Percentiles rank a stretch among this genome's conserved stretches.
Conservation (phyloP, 2,888 invertebrate genomes). For the Teleiodes luculella region DNA sequence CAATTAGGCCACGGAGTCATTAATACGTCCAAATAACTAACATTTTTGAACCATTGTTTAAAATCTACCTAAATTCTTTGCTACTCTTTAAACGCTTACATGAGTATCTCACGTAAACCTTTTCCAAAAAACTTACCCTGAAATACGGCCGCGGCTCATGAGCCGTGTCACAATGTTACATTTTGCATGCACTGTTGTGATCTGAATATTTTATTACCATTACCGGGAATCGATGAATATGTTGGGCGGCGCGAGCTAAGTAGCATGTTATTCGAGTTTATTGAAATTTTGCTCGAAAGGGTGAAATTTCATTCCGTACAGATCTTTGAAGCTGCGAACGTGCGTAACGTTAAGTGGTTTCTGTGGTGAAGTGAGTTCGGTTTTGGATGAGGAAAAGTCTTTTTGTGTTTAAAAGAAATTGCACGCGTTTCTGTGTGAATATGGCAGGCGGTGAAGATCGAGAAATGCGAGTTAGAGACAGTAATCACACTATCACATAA, state of each 20-base stretch:
- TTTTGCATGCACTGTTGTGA: constrained; percentile 5
- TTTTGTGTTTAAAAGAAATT: too few species aligned
- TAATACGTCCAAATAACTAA: too few species aligned
- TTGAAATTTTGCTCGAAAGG: background rate
- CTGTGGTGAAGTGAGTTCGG: too few species aligned
- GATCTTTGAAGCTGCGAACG: background rate
- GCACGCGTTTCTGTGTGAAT: too few species aligned
- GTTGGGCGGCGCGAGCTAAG: background rate
- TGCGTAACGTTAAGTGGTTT: background rate
- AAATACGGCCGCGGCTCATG: background rate
- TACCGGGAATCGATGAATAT: background rate
- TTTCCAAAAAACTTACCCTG: background rate
- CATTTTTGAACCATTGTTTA: too few species aligned
- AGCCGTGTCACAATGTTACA: background rate
- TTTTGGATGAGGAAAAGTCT: too few species aligned
- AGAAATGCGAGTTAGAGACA: too few species aligned
- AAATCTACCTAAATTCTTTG: too few species aligned
- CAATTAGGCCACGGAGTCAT: too few species aligned
- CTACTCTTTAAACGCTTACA: too few species aligned
- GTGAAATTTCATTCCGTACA: background rate
- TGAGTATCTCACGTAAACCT: background rate
- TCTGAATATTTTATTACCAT: constrained; percentile 1
- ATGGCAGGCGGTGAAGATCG: too few species aligned
- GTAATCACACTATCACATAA: too few species aligned
- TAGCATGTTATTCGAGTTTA: background rate